Evolutionary conservation across 2,888 invertebrate genomes (phyloP).

Genomic region (Gari tellinella): DNA sequence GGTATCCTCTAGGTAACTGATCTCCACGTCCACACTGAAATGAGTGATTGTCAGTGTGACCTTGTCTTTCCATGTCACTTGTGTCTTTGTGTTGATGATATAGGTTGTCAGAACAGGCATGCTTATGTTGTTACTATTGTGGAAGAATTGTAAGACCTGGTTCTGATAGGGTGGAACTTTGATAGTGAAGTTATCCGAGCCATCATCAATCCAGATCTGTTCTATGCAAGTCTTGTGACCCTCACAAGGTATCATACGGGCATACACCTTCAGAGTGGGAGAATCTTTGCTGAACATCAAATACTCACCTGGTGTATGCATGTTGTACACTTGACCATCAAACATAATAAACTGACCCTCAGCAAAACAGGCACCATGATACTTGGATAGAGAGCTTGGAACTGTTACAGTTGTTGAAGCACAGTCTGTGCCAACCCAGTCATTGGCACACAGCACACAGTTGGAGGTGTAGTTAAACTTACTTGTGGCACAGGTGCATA

Average conservation of each 20-base stretch:
- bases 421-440: conserved; percentile 72
- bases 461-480: conserved; percentile 47
- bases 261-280: conserved; percentile 42
- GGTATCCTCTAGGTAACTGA: conserved; percentile 29
- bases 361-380: conserved; percentile 42
- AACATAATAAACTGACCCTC: conserved; percentile 63
- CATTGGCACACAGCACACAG: conserved; percentile 63
- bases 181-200: conserved; percentile 54
- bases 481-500: conserved; percentile 62
- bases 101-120: conserved; percentile 24
- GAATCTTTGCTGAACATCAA: conserved; percentile 40
- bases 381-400: conserved; percentile 41
- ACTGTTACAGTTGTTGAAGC: conserved; percentile 40
- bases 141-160: conserved; percentile 39
- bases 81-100: conserved; percentile 24
- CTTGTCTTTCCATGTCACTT: conserved; percentile 35
- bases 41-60: conserved; percentile 42
- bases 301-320: conserved; percentile 61
- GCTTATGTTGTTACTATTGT: conserved; percentile 28
- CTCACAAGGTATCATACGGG: conserved; percentile 62
- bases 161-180: conserved; percentile 44
- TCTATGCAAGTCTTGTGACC: conserved; percentile 56
- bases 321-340: conserved; percentile 60
- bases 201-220: conserved; percentile 61
- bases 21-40: conserved; percentile 13